Percentiles rank a stretch among this genome's conserved stretches.
phyloP scores from a whole-genome alignment of 1,140 invertebrate species.

The Cherax destructor region DNA sequence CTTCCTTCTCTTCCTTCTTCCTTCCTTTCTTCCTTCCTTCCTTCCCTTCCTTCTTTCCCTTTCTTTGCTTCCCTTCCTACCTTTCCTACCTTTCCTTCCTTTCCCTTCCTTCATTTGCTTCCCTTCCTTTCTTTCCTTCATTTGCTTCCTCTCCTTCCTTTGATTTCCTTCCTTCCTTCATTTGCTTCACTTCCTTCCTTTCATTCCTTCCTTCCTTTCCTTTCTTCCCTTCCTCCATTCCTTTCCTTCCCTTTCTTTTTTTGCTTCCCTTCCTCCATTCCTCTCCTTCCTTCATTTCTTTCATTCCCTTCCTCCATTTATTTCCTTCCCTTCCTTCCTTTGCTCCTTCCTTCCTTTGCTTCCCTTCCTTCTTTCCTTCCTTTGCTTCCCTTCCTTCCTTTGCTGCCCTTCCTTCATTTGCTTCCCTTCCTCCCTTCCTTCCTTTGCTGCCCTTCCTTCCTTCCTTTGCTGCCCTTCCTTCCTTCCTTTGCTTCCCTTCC shows the following conservation, averaged over 20 bases:
- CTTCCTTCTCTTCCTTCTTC: neutral
- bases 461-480: neutral
- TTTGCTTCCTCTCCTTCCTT: neutral
- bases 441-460: neutral
- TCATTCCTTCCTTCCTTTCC: neutral
- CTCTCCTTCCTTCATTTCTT: neutral
- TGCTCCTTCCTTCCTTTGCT: no score
- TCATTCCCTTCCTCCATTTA: no score
- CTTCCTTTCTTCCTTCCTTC: neutral
- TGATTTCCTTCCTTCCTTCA: neutral
- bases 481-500: neutral
- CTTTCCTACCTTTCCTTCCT: neutral
- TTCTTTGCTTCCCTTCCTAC: neutral
- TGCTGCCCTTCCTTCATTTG: no score
- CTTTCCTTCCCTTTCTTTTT: neutral
- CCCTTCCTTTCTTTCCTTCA: neutral
- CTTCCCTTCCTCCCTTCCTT: no score
- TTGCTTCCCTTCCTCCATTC: neutral
- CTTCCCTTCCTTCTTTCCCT: no score
- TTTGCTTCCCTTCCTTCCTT: no score
- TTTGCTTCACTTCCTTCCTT: neutral
- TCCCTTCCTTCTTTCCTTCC: no score
- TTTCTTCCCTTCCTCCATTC: neutral
- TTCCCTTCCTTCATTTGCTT: neutral
- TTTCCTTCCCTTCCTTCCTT: no score